Base-by-base conservation (phyloP, 2,797 vertebrate species). In the Prunella strophiata region DNA sequence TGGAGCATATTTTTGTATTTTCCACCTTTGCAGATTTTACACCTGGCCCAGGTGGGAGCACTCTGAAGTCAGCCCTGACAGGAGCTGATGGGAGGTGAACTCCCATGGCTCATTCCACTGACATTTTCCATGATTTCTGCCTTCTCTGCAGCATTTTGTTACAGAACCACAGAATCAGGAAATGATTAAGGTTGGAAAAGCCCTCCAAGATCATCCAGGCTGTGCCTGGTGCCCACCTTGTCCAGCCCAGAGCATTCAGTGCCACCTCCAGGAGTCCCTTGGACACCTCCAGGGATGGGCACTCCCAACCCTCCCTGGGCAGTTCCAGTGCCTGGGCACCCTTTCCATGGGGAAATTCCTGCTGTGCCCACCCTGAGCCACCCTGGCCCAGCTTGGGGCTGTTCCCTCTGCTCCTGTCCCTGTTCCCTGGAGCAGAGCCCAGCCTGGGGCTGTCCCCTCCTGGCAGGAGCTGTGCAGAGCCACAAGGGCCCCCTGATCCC, bases 261-360 rank as follows among this genome's bases (percentile, higher is more conserved):
- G 67, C 9, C 47, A 42, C 8, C 0, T 25, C 51, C 58, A 50
- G 58, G 7, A 7, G 0, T 79, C 32, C 45, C 76, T 52, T 2
- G 76, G 25, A 1, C 75, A 16, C 32, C 51, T 80, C 20, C 47
- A 52, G 61, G 47, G n/a, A 13, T 30, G 61, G 38, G 45, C 0
- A 47, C 29, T n/a, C 45, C 13, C 61, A 66, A 15, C 2, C 20
- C 20, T 45, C 34, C 61, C 47, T 23, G 68, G 30, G 68, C 54
- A 67, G 0, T 25, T 3, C 38, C 38, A 73, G 0, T 1, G 3
- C 17, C 45, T 66, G n/a, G 13, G 0, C 68, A 4, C 4, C 11
- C 10, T 47, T 52, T 34, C n/a, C 66, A 65, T 13, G 66, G 1
- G 0, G 32, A 79, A 78, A 43, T 72, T 43, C 36, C 26, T 66